These are phyloP conservation scores for Liasis olivaceus DNA, from an alignment of 2,797 vertebrate species.

Conservation along the genomic window DNA sequence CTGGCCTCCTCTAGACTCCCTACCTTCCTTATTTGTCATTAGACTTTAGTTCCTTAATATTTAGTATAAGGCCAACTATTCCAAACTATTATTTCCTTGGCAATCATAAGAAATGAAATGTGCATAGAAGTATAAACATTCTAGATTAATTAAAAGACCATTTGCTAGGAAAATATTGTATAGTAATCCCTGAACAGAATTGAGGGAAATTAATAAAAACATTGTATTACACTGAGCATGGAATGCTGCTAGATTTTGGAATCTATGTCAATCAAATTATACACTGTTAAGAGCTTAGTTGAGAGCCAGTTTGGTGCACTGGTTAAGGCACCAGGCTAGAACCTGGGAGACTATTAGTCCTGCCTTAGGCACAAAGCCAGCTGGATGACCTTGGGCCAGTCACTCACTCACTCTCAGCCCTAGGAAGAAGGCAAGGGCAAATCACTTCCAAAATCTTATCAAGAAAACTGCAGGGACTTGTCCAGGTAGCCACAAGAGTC, in stretches of 20 bases:
- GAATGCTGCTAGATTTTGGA: constrained; percentile 19
- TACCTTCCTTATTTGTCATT: neutral
- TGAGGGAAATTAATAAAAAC: constrained; percentile 40
- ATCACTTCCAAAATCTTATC: neutral
- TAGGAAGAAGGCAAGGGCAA: neutral
- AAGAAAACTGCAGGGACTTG: neutral
- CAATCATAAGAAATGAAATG: neutral
- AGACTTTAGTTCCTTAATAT: neutral
- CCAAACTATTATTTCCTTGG: neutral
- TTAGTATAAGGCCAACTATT: neutral
- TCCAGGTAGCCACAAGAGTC: too few relatives aligned
- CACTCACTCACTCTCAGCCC: neutral
- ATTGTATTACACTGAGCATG: neutral
- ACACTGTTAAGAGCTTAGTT: constrained; percentile 33
- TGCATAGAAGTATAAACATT: neutral
- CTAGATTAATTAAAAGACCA: neutral
- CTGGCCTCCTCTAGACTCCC: neutral
- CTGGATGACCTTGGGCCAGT: neutral
- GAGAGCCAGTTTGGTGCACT: neutral
- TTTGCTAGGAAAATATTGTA: constrained; percentile 12
- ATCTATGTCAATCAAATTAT: constrained; percentile 38
- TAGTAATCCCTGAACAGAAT: constrained; percentile 1
- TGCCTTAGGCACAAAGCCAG: neutral
- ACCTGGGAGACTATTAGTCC: neutral
- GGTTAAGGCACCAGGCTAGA: neutral